Evolutionary conservation across 2,888 invertebrate genomes (phyloP).

Genomic region (Apodemia zela): DNA sequence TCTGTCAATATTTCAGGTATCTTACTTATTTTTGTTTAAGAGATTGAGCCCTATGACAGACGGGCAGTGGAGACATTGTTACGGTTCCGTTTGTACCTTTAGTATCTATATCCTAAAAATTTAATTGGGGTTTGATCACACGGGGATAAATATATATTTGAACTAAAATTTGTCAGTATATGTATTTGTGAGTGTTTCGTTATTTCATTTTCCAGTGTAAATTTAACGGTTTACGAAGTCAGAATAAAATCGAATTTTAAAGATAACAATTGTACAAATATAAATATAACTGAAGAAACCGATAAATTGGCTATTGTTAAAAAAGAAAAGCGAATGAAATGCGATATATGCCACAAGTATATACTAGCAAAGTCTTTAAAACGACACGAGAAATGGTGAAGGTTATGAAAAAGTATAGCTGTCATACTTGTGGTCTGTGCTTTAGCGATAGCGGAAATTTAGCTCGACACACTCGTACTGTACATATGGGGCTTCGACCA

Average conservation of each 20-base stretch:
- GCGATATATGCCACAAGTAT: constrained; percentile 58
- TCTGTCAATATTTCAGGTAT: no score
- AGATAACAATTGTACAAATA: background rate
- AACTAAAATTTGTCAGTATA: background rate
- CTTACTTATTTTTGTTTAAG: no score
- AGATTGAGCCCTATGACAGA: no score
- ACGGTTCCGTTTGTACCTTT: no score
- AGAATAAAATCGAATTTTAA: background rate
- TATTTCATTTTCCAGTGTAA: constrained; percentile 8
- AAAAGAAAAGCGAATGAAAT: constrained; percentile 44
- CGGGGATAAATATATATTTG: background rate
- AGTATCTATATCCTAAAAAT: no score
- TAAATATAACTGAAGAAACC: background rate
- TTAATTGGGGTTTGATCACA: no score
- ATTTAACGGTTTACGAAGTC: constrained; percentile 1
- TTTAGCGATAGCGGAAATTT: constrained; percentile 73
- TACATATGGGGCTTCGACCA: constrained; percentile 69
- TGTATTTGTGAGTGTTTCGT: background rate
- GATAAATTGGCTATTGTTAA: constrained; percentile 27
- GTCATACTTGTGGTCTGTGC: constrained; percentile 74
- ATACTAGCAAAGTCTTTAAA: constrained; percentile 51
- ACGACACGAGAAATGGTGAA: constrained; percentile 65
- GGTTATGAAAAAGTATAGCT: constrained; percentile 61
- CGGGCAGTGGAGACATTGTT: no score
- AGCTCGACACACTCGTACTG: constrained; percentile 69